Evolutionary conservation across 2,113 vertebrate genomes (phyloP), one percentile per base, ranked within the genome.

Genomic region (Lophura nycthemera): DNA sequence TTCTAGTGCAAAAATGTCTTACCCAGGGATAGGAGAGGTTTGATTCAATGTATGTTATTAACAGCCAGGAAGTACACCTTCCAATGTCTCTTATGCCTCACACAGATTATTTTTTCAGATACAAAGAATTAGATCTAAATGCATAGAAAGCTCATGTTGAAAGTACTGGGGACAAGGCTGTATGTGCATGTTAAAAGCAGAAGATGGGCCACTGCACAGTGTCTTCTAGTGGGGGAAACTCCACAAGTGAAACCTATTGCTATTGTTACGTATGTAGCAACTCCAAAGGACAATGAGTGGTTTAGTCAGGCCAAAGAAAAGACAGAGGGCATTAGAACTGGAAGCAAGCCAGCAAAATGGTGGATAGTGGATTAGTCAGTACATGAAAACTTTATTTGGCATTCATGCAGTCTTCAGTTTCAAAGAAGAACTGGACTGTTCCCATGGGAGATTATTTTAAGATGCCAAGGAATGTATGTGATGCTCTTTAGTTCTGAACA

Each of bases 381-480:
- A 45, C 69, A 59, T 61, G 76, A 93, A 59, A 92, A 86, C 48
- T 90, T 95, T 80, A 71, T 83, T 92, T 94, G 96, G 90, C 88
- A 15, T 78, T 81, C 36, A 6, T 88, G 24, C 47, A 42, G 75
- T 81, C 66, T 72, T 78, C 59, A 83, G 79, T 75, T 57, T 86
- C 54, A 83, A 90, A 83, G 93, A 91, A 72, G 54, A 78, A 48
- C 76, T 70, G 81, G 77, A 86, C 8, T 95, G 80, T 88, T 97
- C 91, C 40, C 73, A 73, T 72, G 83, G 83, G 93, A 90, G 83
- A 90, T 95, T 96, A 97, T 96, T 95, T 97, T 95, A 93, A 86
- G 93, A 86, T 86, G 65, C 66, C 54, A 50, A 86, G 81, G 88
- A 95, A 95, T 92, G 69, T 63, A 29, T 94, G 89, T 52, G 73